A percentile compares a stretch with the other conserved stretches of the same genome.
Conservation (phyloP, 2,113 vertebrate genomes). For the Odontophorus gujanensis region DNA sequence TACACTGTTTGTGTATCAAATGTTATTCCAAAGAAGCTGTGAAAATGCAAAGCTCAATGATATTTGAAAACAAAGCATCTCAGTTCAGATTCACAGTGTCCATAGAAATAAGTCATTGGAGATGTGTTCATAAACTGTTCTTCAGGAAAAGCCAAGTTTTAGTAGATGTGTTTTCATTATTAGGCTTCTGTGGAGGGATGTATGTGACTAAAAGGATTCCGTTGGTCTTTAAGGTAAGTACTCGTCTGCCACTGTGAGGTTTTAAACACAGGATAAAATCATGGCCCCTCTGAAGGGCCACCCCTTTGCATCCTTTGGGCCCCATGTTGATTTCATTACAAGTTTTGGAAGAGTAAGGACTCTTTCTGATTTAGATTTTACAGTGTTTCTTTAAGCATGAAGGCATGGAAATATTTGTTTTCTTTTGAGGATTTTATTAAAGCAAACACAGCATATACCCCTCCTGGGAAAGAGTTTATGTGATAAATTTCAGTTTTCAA, state of each 20-base stretch:
- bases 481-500: background rate
- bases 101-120: background rate
- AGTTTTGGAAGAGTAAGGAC: background rate
- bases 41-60: background rate
- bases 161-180: slow-evolving; percentile 12
- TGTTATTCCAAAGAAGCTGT: slow-evolving; percentile 35
- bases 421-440: background rate
- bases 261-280: slow-evolving; percentile 44
- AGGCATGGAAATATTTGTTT: background rate
- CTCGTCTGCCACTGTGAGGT: background rate
- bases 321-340: slow-evolving; percentile 5
- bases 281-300: background rate
- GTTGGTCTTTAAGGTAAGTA: background rate
- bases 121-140: background rate
- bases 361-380: background rate
- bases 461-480: background rate
- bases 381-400: background rate
- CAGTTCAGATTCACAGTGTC: background rate
- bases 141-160: slow-evolving; percentile 14
- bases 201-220: slow-evolving; percentile 21
- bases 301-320: background rate
- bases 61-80: background rate
- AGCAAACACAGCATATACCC: background rate
- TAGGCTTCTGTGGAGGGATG: background rate
- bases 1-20: slow-evolving; percentile 11